Evolutionary conservation across 2,888 invertebrate genomes (phyloP).

Genomic region (Ornithoptera priamus): DNA sequence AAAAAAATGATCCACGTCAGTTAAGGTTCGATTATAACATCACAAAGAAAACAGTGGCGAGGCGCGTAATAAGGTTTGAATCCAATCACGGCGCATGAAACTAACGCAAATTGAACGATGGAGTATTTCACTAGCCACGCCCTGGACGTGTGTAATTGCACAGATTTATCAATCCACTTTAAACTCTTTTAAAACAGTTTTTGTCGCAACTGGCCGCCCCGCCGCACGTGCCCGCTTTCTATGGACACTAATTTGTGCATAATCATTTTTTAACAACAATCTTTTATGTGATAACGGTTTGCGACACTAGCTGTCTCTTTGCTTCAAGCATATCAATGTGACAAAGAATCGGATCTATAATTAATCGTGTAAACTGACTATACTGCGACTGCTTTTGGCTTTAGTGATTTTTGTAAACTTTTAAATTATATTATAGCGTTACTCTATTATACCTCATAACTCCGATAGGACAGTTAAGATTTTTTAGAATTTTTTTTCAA

Average conservation of each 20-base stretch:
- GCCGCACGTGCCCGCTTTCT: conserved; percentile 76
- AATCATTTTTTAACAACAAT: conserved; percentile 52
- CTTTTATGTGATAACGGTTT: conserved; percentile 24
- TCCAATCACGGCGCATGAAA: conserved; percentile 56
- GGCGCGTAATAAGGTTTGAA: conserved; percentile 64
- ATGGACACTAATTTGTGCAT: conserved; percentile 67
- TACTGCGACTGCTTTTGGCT: too few relatives aligned
- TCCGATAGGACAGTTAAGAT: too few relatives aligned
- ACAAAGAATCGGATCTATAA: neutral
- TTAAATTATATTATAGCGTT: too few relatives aligned
- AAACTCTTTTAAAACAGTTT: conserved; percentile 57
- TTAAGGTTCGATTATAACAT: conserved; percentile 47
- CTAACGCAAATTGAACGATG: conserved; percentile 67
- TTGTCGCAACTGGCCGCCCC: conserved; percentile 49
- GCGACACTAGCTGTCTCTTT: neutral
- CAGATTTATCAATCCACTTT: conserved; percentile 65
- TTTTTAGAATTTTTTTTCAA: too few relatives aligned
- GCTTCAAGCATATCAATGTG: neutral
- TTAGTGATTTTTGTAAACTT: too few relatives aligned
- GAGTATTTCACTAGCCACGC: conserved; percentile 68
- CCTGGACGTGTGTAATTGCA: conserved; percentile 74
- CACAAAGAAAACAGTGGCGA: conserved; percentile 55
- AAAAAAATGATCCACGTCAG: conserved; percentile 43
- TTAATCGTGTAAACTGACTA: too few relatives aligned
- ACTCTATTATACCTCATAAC: too few relatives aligned